Conservation (phyloP, 2,888 invertebrate genomes). For the Teleogryllus oceanicus region DNA sequence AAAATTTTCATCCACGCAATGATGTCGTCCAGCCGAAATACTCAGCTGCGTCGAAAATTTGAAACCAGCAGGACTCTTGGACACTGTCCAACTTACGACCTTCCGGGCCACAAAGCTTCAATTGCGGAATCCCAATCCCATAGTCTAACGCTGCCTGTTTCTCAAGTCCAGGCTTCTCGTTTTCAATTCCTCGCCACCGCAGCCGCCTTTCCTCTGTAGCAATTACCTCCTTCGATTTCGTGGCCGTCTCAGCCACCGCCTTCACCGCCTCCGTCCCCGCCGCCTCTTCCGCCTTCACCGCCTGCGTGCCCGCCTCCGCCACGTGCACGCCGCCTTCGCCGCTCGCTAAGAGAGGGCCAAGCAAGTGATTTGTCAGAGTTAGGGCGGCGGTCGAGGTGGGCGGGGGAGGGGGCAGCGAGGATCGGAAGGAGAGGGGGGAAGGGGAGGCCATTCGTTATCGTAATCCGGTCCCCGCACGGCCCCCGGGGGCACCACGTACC, state of each 20-base stretch:
- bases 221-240: background rate
- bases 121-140: too few relatives aligned
- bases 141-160: too few relatives aligned
- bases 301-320: background rate
- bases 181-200: too few relatives aligned
- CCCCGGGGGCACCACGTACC: background rate
- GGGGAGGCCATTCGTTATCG: slow-evolving; percentile 7
- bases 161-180: too few relatives aligned
- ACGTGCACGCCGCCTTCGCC: background rate
- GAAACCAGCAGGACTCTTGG: too few relatives aligned
- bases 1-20: too few relatives aligned
- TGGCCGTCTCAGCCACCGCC: background rate
- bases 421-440: background rate
- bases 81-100: too few relatives aligned
- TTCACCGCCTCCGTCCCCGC: background rate
- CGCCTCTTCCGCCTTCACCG: background rate
- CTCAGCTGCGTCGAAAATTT: too few relatives aligned
- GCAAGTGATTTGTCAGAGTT: slow-evolving; percentile 9
- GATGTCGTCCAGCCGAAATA: too few relatives aligned
- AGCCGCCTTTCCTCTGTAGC: too few relatives aligned
- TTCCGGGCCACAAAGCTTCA: too few relatives aligned
- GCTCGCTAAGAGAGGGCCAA: background rate
- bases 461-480: slow-evolving; percentile 5
- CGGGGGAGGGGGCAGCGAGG: background rate
- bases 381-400: background rate